Percentiles rank a stretch among this genome's conserved stretches.
phyloP scores from a whole-genome alignment of 2,113 vertebrate species.

The Neolamprologus variostigma region DNA sequence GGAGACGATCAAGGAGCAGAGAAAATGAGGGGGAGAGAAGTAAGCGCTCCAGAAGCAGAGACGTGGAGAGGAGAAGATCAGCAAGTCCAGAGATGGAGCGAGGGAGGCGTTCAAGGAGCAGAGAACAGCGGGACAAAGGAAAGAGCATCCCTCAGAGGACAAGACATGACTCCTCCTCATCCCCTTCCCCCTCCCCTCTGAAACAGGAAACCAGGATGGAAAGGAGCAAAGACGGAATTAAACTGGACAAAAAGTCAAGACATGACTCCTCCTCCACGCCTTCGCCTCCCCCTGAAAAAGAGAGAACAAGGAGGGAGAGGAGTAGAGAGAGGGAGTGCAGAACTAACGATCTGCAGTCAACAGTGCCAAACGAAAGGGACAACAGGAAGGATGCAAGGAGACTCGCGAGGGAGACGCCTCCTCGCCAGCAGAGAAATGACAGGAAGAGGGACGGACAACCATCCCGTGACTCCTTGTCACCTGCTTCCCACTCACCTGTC shows the following conservation, averaged over 20 bases:
- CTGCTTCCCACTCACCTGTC: not conserved
- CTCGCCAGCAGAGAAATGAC: slow-evolving; percentile 6
- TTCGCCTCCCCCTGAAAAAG: slow-evolving; percentile 49
- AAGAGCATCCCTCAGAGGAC: slow-evolving; percentile 15
- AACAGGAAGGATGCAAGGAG: slow-evolving; percentile 16
- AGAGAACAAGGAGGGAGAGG: slow-evolving; percentile 8
- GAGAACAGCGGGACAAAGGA: slow-evolving; percentile 9
- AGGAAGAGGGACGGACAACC: not conserved
- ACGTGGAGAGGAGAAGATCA: not conserved
- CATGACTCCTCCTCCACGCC: slow-evolving; percentile 50
- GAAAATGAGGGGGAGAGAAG: not conserved
- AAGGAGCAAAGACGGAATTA: slow-evolving; percentile 10
- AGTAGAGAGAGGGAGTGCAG: slow-evolving; percentile 33
- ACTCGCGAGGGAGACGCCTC: slow-evolving; percentile 12
- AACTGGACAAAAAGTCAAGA: slow-evolving; percentile 9
- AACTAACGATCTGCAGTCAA: not conserved
- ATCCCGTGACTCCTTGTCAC: not conserved
- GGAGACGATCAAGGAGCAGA: not conserved
- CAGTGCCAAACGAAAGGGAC: not conserved
- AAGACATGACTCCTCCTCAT: slow-evolving; percentile 50
- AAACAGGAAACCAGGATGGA: slow-evolving; percentile 14
- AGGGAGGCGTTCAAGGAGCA: slow-evolving; percentile 13
- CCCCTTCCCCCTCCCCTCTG: slow-evolving; percentile 18
- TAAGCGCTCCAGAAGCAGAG: not conserved
- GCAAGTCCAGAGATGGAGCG: not conserved